Evolutionary conservation across 2,113 vertebrate species (phyloP).

Genomic region (Carollia perspicillata): DNA sequence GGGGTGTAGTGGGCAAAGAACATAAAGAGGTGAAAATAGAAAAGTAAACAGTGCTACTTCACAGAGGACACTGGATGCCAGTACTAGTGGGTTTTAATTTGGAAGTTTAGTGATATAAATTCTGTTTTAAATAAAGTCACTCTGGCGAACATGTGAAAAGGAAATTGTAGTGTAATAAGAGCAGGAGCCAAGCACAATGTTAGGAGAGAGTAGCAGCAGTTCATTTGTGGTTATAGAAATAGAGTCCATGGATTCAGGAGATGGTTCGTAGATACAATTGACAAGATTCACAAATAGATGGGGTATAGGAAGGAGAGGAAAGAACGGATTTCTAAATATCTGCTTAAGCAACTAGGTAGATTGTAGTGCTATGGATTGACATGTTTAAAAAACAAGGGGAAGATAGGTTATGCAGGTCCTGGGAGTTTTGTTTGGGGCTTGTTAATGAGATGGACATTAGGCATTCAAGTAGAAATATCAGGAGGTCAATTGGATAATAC

Average conservation of each 20-base stretch:
- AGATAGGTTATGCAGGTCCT: background rate
- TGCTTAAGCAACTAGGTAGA: background rate
- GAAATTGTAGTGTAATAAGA: background rate
- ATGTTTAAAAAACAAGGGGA: background rate
- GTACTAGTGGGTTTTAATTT: background rate
- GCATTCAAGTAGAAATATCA: slow-evolving; percentile 2
- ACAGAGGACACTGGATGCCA: background rate
- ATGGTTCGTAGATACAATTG: background rate
- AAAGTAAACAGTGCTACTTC: background rate
- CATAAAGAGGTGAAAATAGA: background rate
- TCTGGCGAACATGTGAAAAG: background rate
- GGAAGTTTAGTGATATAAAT: background rate
- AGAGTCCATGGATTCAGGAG: background rate
- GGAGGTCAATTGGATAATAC: background rate
- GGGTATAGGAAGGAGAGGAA: background rate
- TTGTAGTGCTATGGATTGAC: background rate
- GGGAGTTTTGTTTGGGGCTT: background rate
- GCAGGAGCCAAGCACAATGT: background rate
- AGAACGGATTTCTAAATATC: background rate
- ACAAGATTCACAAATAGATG: background rate
- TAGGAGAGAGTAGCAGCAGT: background rate
- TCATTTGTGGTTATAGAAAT: background rate
- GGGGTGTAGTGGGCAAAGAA: background rate
- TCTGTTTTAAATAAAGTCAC: background rate
- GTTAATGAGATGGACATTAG: background rate